Evolutionary conservation across 2,113 vertebrate genomes (phyloP).

Genomic region (Rousettus leschenaultii): DNA sequence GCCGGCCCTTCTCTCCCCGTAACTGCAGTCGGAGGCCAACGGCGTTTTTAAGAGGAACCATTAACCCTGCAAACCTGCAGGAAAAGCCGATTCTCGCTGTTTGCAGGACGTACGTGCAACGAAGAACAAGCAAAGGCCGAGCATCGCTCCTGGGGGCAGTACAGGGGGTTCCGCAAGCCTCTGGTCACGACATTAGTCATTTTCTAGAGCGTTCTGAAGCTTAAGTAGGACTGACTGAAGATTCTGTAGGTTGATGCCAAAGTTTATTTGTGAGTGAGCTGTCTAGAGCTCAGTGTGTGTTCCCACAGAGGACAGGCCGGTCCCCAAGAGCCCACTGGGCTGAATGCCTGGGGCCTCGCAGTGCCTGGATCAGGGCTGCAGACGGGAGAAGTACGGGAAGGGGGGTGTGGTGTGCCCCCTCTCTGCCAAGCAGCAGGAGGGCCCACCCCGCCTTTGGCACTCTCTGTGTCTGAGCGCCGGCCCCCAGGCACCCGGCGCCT

Average conservation of each 20-base stretch:
- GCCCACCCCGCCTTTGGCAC: not conserved
- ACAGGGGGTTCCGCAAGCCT: fast-evolving
- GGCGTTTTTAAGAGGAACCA: not conserved
- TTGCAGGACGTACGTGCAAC: fast-evolving
- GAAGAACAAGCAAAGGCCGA: not conserved
- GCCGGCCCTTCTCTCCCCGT: not conserved
- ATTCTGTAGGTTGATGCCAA: not conserved
- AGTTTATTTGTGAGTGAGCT: not conserved
- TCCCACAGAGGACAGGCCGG: not conserved
- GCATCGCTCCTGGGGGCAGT: fast-evolving
- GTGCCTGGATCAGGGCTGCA: not conserved
- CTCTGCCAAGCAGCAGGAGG: fast-evolving
- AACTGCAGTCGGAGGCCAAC: fast-evolving
- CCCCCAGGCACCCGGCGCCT: not conserved
- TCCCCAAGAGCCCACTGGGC: not conserved
- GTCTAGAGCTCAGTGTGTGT: not conserved
- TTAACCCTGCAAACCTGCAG: not conserved
- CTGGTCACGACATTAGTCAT: not conserved
- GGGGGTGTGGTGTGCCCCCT: fast-evolving
- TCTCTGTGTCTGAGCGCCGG: fast-evolving
- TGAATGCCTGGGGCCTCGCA: not conserved
- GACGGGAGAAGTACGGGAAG: no score
- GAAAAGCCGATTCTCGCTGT: fast-evolving
- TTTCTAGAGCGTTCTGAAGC: not conserved
- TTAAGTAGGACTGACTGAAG: not conserved